Conservation (phyloP, 2,888 invertebrate species). For the Hirtodrosophila duncani region DNA sequence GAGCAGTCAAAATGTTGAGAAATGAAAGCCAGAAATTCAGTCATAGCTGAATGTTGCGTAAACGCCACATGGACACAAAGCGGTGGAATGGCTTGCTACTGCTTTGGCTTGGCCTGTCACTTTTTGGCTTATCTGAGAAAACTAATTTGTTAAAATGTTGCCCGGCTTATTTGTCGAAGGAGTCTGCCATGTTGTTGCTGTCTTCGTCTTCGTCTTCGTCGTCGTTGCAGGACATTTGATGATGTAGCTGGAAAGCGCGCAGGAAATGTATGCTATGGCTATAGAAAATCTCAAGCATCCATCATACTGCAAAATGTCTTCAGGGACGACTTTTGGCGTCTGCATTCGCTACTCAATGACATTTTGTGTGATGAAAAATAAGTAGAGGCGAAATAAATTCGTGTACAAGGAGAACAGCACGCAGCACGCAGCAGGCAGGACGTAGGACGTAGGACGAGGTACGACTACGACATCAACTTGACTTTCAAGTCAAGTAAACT, state of each 20-base stretch:
- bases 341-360: constrained; percentile 29
- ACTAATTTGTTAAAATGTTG: constrained; percentile 71
- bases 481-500: constrained; percentile 51
- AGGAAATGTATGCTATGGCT: constrained; percentile 7
- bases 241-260: constrained; percentile 19
- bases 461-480: constrained; percentile 40
- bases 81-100: too few species aligned
- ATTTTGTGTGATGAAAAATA: constrained; percentile 47
- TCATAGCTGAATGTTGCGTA: too few species aligned
- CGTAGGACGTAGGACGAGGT: constrained; percentile 2
- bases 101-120: constrained; percentile 14
- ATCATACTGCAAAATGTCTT: constrained; percentile 35
- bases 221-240: constrained; percentile 11
- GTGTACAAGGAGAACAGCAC: constrained; percentile 26
- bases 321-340: constrained; percentile 43
- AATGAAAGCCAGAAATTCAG: too few species aligned
- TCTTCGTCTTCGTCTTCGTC: constrained; percentile 4
- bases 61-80: too few species aligned
- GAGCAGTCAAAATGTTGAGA: too few species aligned
- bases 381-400: constrained; percentile 44
- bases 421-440: neutral
- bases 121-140: constrained; percentile 56
- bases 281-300: constrained; percentile 45
- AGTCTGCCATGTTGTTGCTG: too few species aligned
- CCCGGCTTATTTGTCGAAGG: constrained; percentile 55